A percentile compares a stretch with the other conserved stretches of the same genome.
Evolutionary conservation across 1,140 invertebrate species (phyloP).

Genomic region (Elymnias hypermnestra): DNA sequence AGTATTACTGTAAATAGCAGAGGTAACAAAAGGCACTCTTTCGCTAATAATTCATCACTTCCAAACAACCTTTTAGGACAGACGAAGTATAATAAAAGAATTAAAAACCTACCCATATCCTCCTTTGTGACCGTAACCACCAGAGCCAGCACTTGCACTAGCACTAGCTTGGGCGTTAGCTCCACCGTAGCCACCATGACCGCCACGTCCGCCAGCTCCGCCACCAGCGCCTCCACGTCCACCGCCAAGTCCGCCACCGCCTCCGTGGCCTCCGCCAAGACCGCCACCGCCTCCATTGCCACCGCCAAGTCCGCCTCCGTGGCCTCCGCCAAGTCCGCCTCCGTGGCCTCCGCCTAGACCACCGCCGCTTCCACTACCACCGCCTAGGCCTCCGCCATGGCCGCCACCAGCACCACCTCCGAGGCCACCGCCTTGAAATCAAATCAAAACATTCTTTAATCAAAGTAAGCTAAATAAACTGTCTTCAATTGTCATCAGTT

Average conservation of each 20-base stretch:
- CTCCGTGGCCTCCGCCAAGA: no score
- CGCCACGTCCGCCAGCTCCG: conserved; percentile 15
- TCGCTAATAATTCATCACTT: no score
- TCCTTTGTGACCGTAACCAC: conserved; percentile 26
- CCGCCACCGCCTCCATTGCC: conserved; percentile 21
- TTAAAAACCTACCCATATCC: conserved; percentile 38
- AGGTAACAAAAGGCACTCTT: no score
- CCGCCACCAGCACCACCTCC: conserved; percentile 19
- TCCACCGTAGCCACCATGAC: conserved; percentile 14
- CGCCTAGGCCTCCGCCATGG: conserved; percentile 25
- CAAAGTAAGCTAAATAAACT: no score
- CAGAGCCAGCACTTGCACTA: conserved; percentile 14
- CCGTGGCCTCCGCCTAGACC: no score
- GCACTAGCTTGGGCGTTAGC: conserved; percentile 15
- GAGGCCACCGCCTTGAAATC: background rate
- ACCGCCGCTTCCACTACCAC: no score
- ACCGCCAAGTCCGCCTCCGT: conserved; percentile 8
- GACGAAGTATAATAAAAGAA: background rate
- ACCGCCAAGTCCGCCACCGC: no score
- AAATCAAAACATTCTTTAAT: no score
- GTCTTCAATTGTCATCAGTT: no score
- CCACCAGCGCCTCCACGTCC: conserved; percentile 21
- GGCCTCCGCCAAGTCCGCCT: conserved; percentile 30
- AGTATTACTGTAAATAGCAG: no score
- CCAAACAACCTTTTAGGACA: no score